These are phyloP conservation scores for Sphyrna mokarran DNA, from an alignment of 2,113 vertebrate species.

Conservation along the genomic window DNA sequence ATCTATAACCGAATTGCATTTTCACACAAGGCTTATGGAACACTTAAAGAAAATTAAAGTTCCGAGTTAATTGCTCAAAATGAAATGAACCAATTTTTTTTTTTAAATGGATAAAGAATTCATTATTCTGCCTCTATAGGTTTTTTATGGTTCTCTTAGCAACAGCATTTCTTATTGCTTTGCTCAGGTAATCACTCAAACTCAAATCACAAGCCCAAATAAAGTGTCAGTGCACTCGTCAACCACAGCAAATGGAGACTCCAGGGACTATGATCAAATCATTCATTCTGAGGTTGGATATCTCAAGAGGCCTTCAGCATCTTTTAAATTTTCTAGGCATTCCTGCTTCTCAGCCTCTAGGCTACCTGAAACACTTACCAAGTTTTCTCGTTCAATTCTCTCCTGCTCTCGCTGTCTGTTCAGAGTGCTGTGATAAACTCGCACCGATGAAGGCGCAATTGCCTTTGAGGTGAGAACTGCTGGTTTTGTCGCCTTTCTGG, in stretches of 20 bases:
- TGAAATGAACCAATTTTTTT: neutral
- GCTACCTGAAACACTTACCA: slow-evolving; percentile 62
- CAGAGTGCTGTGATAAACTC: slow-evolving; percentile 70
- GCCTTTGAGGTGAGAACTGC: slow-evolving; percentile 48
- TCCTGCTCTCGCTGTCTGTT: slow-evolving; percentile 83
- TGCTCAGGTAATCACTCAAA: neutral
- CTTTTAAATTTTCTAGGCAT: slow-evolving; percentile 22
- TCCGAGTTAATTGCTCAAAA: neutral
- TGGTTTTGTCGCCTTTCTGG: slow-evolving; percentile 58
- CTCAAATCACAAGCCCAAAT: too few species aligned
- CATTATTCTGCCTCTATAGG: neutral
- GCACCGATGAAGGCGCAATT: slow-evolving; percentile 42
- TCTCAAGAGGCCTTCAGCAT: neutral
- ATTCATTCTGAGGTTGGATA: neutral
- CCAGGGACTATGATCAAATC: neutral
- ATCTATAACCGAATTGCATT: neutral
- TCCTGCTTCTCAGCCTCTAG: neutral
- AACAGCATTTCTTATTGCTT: neutral
- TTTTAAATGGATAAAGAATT: neutral
- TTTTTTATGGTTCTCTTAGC: neutral
- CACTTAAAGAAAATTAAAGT: neutral
- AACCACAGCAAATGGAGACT: neutral
- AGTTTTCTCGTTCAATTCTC: slow-evolving; percentile 83
- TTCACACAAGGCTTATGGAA: neutral
- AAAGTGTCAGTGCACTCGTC: neutral